Conservation (phyloP, 2,888 invertebrate species). For the Cheilosia variabilis region DNA sequence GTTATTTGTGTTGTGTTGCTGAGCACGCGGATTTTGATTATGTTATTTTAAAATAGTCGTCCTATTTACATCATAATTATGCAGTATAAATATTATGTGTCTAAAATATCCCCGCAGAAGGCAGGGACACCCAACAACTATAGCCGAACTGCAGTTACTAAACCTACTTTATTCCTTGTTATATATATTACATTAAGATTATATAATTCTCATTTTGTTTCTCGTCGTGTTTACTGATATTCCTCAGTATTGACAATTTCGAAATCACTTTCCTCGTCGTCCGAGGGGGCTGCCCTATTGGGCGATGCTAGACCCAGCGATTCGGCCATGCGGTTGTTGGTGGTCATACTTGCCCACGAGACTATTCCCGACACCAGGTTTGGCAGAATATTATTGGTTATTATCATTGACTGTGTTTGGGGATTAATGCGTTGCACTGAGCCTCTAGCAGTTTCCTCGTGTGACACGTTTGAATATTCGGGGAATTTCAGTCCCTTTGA, state of each 20-base stretch:
- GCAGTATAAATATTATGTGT: neutral
- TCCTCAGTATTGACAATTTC: constrained; percentile 83
- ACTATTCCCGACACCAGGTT: constrained; percentile 80
- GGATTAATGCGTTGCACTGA: constrained; percentile 64
- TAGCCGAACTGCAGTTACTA: neutral
- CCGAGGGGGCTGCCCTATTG: constrained; percentile 50
- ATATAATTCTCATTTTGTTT: no score
- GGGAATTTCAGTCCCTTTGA: constrained; percentile 82
- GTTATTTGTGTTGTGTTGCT: no score
- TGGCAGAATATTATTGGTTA: constrained; percentile 78
- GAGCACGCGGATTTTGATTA: no score
- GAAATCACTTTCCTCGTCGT: constrained; percentile 83
- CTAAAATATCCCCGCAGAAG: neutral
- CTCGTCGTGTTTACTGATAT: constrained; percentile 79
- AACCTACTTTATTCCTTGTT: no score
- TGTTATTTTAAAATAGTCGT: no score
- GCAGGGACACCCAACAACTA: neutral
- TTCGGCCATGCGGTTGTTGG: constrained; percentile 12
- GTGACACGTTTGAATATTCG: constrained; percentile 77
- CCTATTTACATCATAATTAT: constrained; percentile 6
- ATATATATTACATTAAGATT: no score
- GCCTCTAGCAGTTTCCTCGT: constrained; percentile 58
- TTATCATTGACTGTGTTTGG: constrained; percentile 78
- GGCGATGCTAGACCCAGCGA: constrained; percentile 7
- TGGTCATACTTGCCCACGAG: constrained; percentile 77